Base-by-base conservation (phyloP, 2,888 invertebrate species). In the Caenorhabditis sinica region DNA sequence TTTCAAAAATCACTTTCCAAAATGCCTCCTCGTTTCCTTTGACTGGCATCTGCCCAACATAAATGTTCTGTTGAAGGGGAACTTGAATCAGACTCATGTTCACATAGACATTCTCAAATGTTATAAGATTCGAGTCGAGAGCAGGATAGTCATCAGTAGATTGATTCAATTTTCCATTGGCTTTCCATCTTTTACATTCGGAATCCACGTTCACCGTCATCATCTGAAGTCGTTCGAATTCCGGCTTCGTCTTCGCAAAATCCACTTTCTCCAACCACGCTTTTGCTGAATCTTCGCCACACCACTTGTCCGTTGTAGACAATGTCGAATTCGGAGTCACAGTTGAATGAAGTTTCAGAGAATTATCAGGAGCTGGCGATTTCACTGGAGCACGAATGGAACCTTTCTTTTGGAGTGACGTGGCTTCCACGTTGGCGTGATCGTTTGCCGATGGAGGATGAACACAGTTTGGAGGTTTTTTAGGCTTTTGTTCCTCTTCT, bases 1-100 rank as follows among this genome's bases (percentile, higher is more conserved):
- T 36, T 13, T 71, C 79, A 56, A 71, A 79, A 2, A 79, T 23
- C 17, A 63, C 65, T 63, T 79, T 79, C 79, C 79, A 79, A 17
- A 79, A 79, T 15, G 65, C 30, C 30, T 79, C 79, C 17, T 79
- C 79, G 15, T 30, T 13, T 11, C 45, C 71, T 6, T 33, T 36
- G 4, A 43, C 2, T 17, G 79, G 79, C 0, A 79, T 43, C 33
- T 79, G 79, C 15, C 63, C 79, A 2, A 79, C 40, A 30, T 51
- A 45, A 5, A 79, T 15, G 17, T 28, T 53, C 1, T 63, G 63
- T 2, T 17, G 15, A 0, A 65, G 49, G 13, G 63, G 63, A 1
- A 63, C 30, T 6, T 79, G 56, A 3, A 79, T 30, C 13, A 36
- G 30, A n/a, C 56, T 65, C 23, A 79, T 79, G 33, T 79, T 79